phyloP scores from a whole-genome alignment of 2,797 vertebrate genomes.

The Garrulus glandarius region DNA sequence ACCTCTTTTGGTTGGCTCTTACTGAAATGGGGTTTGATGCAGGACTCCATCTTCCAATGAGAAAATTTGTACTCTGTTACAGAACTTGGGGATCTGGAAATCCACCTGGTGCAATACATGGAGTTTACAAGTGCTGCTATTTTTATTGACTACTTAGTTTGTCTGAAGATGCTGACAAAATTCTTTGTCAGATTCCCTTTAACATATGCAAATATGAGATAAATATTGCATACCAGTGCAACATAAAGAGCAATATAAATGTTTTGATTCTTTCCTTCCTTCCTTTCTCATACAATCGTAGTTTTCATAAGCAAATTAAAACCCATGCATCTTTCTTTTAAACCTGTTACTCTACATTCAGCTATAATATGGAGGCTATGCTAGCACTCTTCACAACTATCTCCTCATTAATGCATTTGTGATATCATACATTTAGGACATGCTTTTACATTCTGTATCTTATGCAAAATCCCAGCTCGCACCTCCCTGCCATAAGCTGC shows the following conservation, averaged over 20 bases:
- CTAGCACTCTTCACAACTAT: background rate
- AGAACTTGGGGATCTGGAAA: background rate
- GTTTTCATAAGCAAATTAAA: background rate
- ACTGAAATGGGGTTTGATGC: background rate
- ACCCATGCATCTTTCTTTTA: background rate
- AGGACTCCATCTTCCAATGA: background rate
- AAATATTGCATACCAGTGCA: background rate
- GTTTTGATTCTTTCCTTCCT: background rate
- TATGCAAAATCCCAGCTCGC: background rate
- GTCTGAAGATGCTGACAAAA: background rate
- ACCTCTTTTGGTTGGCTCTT: background rate
- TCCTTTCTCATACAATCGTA: background rate
- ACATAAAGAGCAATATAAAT: background rate
- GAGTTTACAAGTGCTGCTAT: background rate
- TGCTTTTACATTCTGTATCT: background rate
- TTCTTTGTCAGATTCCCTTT: background rate
- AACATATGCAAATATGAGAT: background rate
- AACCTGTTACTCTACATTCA: background rate
- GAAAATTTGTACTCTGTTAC: background rate
- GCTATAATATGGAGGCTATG: background rate
- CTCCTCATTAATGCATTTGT: background rate
- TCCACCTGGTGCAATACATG: background rate
- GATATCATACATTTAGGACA: background rate
- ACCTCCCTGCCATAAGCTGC: background rate
- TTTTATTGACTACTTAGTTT: background rate